Evolutionary conservation across 2,888 invertebrate genomes (phyloP).

Genomic region (Drosophila cyrtoloma): DNA sequence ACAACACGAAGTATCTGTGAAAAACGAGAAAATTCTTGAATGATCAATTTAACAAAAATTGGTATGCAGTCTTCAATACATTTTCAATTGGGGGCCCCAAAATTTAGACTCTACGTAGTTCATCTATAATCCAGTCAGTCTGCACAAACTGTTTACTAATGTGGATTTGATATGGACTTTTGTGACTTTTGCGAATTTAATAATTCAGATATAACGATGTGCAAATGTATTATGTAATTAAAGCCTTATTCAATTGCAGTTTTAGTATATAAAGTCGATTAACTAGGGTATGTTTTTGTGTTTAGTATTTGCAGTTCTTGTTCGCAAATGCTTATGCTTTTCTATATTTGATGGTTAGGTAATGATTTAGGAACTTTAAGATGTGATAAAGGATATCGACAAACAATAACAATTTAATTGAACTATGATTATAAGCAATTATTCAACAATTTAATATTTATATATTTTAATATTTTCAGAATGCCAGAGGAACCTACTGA

Average conservation of each 20-base stretch:
- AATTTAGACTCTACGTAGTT: background rate
- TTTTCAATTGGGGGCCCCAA: background rate
- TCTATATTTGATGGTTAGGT: background rate
- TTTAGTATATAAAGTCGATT: background rate
- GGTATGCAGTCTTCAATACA: too few relatives aligned
- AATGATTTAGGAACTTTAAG: background rate
- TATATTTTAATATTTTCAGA: constrained; percentile 82
- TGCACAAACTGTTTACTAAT: too few relatives aligned
- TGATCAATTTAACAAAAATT: too few relatives aligned
- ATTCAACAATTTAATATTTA: background rate
- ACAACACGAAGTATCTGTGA: too few relatives aligned
- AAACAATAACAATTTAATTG: background rate
- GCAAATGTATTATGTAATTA: too few relatives aligned
- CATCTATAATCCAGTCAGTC: background rate
- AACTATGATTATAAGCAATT: background rate
- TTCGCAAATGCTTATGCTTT: background rate
- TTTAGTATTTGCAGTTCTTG: background rate
- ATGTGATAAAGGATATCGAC: background rate
- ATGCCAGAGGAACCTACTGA: constrained; percentile 88
- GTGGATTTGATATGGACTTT: too few relatives aligned
- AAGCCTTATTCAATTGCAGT: background rate
- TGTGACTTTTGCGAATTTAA: too few relatives aligned
- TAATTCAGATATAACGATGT: too few relatives aligned
- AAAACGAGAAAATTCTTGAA: too few relatives aligned
- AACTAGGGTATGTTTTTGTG: background rate